Evolutionary conservation across 2,113 vertebrate genomes (phyloP), one percentile per base, ranked within the genome.

Genomic region (Onychostruthus taczanowskii): DNA sequence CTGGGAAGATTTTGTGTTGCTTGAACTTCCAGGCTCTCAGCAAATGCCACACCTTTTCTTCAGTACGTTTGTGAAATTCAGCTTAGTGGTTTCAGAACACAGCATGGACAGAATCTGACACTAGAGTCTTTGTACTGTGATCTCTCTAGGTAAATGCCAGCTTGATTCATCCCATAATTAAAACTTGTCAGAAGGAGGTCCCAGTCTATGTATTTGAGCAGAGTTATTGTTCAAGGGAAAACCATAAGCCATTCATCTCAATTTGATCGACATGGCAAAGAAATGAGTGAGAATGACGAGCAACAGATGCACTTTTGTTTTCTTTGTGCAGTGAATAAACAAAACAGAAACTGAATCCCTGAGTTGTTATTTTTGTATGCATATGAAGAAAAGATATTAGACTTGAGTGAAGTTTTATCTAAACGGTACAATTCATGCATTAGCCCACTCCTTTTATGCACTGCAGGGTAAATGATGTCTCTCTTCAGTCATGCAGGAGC

Each of bases 271-370:
- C 75, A 85, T 80, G 64, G 80, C 50, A 90, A 67, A 93, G 69
- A 59, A 56, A 96, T 43, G n/a, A 82, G 73, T 67, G 58, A 93
- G 92, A 87, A 95, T 88, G 84, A 84, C 31, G 41, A 56, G 37
- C 52, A 95, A 67, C 83, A 93, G 67, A 94, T 91, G 84, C 33
- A 93, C 75, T 94, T 95, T n/a, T 88, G 74, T 93, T 92, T 94
- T 92, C 58, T 78, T 89, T 84, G 53, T 82, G 49, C 73, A 58
- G 52, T 12, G 18, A 41, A 94, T 95, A 97, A 94, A 86, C 37
- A 90, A 94, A 90, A 79, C 7, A 90, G 91, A 89, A 94, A 53
- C 43, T 58, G 78, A 95, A 91, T 76, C 52, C 56, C 35, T 61
- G 44, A 55, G 53, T 10, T 91, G 67, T 61, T 97, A 62, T 82